phyloP scores from a whole-genome alignment of 2,113 vertebrate genomes.

The Pelusios castaneus region DNA sequence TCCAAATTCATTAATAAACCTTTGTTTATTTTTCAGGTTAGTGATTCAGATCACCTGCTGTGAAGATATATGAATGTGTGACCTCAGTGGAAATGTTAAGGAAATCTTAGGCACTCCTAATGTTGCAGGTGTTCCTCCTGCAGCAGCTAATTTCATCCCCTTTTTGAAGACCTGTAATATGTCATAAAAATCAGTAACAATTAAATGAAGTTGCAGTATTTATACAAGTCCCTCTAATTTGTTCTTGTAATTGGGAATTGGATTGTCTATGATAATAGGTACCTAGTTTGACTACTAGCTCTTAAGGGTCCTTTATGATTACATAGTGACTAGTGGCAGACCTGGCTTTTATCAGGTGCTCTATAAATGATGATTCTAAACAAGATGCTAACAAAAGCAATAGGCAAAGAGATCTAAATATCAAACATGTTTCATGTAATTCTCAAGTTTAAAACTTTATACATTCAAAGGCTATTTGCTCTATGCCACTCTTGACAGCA shows the following conservation, averaged over 20 bases:
- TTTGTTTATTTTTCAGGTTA: slow-evolving; percentile 61
- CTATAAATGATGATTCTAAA: not conserved
- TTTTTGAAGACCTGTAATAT: slow-evolving; percentile 4
- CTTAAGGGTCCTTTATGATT: not conserved
- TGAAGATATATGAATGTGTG: slow-evolving; percentile 48
- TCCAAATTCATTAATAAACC: not conserved
- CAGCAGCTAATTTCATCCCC: slow-evolving; percentile 1
- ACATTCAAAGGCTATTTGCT: too few species aligned
- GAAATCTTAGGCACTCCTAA: not conserved
- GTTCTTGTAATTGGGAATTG: not conserved
- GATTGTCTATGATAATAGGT: not conserved
- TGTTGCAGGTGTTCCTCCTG: slow-evolving; percentile 41
- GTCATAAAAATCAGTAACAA: not conserved
- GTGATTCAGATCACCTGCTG: slow-evolving; percentile 29
- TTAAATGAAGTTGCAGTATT: not conserved
- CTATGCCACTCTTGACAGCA: too few species aligned
- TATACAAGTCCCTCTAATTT: not conserved
- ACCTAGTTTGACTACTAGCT: not conserved
- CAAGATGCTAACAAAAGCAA: not conserved
- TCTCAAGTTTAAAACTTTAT: not conserved
- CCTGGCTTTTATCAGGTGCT: too few species aligned
- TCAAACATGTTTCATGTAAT: not conserved
- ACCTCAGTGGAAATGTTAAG: slow-evolving; percentile 1
- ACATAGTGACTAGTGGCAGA: not conserved
- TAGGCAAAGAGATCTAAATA: not conserved